A percentile compares a stretch with the other conserved stretches of the same genome.
phyloP scores from a whole-genome alignment of 1,140 invertebrate genomes.

The Zaprionus inermis region DNA sequence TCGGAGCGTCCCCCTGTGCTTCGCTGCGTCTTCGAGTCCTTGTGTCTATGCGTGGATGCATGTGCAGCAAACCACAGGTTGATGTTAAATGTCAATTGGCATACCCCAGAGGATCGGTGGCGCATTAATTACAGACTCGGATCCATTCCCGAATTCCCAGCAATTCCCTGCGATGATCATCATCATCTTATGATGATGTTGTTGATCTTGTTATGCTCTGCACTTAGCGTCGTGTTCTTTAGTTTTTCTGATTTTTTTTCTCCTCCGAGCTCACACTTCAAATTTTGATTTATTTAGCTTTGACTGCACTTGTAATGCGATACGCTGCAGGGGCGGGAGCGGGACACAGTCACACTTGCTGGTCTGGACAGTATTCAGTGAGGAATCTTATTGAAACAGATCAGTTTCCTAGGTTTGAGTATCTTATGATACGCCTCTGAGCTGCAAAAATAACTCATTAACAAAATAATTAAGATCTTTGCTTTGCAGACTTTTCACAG shows the following conservation, averaged over 20 bases:
- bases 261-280: slow-evolving; percentile 34
- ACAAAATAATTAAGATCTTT: background rate
- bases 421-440: background rate
- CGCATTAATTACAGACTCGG: slow-evolving; percentile 66
- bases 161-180: slow-evolving; percentile 42
- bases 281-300: slow-evolving; percentile 76
- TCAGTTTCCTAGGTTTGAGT: background rate
- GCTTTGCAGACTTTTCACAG: background rate
- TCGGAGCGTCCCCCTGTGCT: background rate
- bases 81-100: slow-evolving; percentile 82
- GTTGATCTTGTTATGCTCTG: slow-evolving; percentile 76
- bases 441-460: background rate
- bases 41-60: slow-evolving; percentile 29
- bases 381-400: background rate
- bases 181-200: slow-evolving; percentile 73
- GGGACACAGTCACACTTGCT: slow-evolving; percentile 39
- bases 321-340: slow-evolving; percentile 11
- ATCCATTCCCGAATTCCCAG: slow-evolving; percentile 11
- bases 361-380: background rate
- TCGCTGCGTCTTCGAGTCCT: slow-evolving; percentile 7
- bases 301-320: slow-evolving; percentile 75
- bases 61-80: slow-evolving; percentile 66
- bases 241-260: slow-evolving; percentile 12
- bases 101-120: slow-evolving; percentile 73
- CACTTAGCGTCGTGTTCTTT: slow-evolving; percentile 57